phyloP scores from a whole-genome alignment of 2,797 vertebrate genomes.

The Trachurus trachurus region DNA sequence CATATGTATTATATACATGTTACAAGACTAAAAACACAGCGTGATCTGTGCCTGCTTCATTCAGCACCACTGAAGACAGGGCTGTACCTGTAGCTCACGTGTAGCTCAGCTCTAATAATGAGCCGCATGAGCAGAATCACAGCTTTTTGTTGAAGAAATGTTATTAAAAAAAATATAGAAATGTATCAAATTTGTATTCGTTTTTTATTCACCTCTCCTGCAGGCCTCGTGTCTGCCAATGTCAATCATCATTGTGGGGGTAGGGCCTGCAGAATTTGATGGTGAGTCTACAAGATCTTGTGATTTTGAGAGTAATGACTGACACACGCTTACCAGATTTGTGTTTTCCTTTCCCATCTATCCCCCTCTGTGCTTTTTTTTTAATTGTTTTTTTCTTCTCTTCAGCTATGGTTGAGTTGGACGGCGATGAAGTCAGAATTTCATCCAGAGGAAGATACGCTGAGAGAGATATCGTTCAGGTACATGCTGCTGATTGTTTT shows the following conservation, averaged over 20 bases:
- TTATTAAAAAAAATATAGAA: not conserved
- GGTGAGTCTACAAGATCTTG: constrained; percentile 84
- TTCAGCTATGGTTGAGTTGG: constrained; percentile 97
- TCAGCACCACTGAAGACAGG: not conserved
- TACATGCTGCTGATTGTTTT: constrained; percentile 59
- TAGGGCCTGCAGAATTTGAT: constrained; percentile 97
- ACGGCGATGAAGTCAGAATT: constrained; percentile 95
- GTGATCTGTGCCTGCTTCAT: not conserved
- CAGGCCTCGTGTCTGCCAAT: constrained; percentile 93
- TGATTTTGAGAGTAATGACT: not conserved
- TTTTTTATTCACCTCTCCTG: not conserved
- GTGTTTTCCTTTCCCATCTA: not conserved
- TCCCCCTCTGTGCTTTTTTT: constrained; percentile 75
- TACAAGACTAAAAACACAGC: not conserved
- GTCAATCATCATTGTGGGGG: constrained; percentile 98
- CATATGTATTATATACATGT: not conserved
- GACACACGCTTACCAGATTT: not conserved
- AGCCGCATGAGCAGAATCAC: not conserved
- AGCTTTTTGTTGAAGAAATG: not conserved
- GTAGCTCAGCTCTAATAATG: not conserved
- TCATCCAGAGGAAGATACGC: constrained; percentile 96
- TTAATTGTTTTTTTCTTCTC: constrained; percentile 50
- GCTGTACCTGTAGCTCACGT: not conserved
- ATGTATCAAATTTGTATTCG: not conserved
- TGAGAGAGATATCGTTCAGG: constrained; percentile 99